Evolutionary conservation across 2,113 vertebrate genomes (phyloP).

Genomic region (Propithecus coquereli): DNA sequence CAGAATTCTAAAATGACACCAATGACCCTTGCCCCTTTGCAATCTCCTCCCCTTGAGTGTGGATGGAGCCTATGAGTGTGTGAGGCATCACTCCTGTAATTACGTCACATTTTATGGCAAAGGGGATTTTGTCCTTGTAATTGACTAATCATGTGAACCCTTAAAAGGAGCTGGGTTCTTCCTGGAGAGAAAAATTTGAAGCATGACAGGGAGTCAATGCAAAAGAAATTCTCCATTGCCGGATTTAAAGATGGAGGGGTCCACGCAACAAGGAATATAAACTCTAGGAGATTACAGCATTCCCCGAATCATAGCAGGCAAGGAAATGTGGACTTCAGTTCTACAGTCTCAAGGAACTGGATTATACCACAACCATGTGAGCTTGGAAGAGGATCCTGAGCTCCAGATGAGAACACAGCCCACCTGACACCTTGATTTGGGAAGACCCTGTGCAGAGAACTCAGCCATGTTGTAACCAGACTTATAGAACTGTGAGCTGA

Average conservation of each 20-base stretch:
- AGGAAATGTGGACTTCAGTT: not conserved
- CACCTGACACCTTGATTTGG: not conserved
- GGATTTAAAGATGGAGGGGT: not conserved
- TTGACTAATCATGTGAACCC: not conserved
- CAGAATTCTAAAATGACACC: slow-evolving; percentile 13
- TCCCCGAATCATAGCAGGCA: not conserved
- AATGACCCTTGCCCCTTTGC: not conserved
- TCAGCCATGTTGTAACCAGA: not conserved
- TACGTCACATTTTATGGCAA: not conserved
- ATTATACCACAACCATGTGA: not conserved
- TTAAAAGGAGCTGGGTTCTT: not conserved
- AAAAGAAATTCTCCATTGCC: not conserved
- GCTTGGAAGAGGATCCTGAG: not conserved
- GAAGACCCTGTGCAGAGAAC: not conserved
- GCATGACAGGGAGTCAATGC: not conserved
- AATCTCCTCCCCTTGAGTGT: not conserved
- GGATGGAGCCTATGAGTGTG: not conserved
- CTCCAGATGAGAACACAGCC: not conserved
- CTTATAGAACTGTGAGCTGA: not conserved
- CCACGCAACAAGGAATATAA: not conserved
- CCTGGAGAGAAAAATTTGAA: not conserved
- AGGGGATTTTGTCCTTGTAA: not conserved
- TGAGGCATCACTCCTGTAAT: not conserved
- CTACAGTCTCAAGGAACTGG: not conserved
- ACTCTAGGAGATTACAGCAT: not conserved